phyloP scores from a whole-genome alignment of 2,888 invertebrate genomes.

The Drosophila austrosaltans region DNA sequence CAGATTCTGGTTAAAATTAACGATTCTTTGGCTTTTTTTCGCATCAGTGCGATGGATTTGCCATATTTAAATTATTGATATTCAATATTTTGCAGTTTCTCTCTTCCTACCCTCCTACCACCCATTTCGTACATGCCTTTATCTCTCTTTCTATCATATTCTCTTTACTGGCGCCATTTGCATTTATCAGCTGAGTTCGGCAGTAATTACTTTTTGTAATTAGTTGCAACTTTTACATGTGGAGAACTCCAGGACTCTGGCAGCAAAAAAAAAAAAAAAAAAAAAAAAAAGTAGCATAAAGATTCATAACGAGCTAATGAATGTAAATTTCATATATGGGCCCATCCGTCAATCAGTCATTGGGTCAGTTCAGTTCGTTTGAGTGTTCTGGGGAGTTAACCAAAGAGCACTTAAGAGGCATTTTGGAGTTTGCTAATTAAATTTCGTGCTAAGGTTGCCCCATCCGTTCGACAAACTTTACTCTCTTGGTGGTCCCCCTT shows the following conservation, averaged over 20 bases:
- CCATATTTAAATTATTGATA: conserved; percentile 67
- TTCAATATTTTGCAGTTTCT: conserved; percentile 22
- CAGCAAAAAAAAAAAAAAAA: no score
- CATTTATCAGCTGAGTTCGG: conserved; percentile 63
- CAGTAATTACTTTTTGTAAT: conserved; percentile 81
- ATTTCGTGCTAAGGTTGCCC: conserved; percentile 74
- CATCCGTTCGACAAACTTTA: conserved; percentile 41
- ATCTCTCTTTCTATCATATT: conserved; percentile 4
- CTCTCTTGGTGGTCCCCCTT: conserved; percentile 33
- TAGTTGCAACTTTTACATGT: conserved; percentile 70
- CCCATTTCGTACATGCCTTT: background rate
- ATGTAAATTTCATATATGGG: conserved; percentile 80
- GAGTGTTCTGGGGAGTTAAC: conserved; percentile 1
- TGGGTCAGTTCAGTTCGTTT: conserved; percentile 19
- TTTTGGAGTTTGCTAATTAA: conserved; percentile 58
- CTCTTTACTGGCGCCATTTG: conserved; percentile 35
- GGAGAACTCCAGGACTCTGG: conserved; percentile 43
- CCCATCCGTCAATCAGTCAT: conserved; percentile 45
- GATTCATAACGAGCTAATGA: conserved; percentile 82
- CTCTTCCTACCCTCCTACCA: background rate
- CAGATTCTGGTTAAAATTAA: conserved; percentile 37
- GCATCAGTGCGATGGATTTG: conserved; percentile 18
- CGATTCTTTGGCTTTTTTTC: conserved; percentile 17
- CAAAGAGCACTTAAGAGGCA: conserved; percentile 43
- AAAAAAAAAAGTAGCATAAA: conserved; percentile 56